phyloP scores from a whole-genome alignment of 2,113 vertebrate species.

The Burhinus bistriatus region DNA sequence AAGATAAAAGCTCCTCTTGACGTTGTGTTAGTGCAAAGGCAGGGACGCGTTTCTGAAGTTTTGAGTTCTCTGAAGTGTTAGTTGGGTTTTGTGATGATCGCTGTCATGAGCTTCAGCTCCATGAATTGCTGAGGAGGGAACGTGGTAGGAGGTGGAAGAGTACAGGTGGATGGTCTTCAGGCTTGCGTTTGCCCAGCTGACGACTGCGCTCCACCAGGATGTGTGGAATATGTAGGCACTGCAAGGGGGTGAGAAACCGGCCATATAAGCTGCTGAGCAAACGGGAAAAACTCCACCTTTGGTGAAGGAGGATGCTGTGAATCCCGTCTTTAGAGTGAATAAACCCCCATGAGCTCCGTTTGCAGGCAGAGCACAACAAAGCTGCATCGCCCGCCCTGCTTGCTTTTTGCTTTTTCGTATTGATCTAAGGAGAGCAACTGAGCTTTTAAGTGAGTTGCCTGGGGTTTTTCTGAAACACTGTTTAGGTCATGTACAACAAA shows the following conservation, averaged over 20 bases:
- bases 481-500: background rate
- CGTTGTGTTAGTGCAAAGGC: background rate
- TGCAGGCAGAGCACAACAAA: background rate
- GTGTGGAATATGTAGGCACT: background rate
- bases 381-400: background rate
- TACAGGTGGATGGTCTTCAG: background rate
- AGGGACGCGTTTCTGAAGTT: background rate
- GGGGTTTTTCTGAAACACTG: background rate
- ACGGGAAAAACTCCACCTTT: background rate
- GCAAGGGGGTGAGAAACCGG: background rate
- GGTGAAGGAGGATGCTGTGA: background rate
- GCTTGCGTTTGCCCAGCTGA: background rate
- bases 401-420: background rate
- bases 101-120: background rate
- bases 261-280: background rate
- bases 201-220: rapidly evolving
- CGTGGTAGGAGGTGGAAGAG: no score
- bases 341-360: background rate
- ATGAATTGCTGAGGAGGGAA: background rate
- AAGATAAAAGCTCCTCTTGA: background rate
- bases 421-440: background rate
- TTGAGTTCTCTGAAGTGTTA: background rate
- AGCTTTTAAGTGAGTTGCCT: background rate
- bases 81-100: background rate
- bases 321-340: background rate